Percentiles rank a stretch among this genome's conserved stretches.
Conservation (phyloP, 2,797 vertebrate species). For the Selene dorsalis region DNA sequence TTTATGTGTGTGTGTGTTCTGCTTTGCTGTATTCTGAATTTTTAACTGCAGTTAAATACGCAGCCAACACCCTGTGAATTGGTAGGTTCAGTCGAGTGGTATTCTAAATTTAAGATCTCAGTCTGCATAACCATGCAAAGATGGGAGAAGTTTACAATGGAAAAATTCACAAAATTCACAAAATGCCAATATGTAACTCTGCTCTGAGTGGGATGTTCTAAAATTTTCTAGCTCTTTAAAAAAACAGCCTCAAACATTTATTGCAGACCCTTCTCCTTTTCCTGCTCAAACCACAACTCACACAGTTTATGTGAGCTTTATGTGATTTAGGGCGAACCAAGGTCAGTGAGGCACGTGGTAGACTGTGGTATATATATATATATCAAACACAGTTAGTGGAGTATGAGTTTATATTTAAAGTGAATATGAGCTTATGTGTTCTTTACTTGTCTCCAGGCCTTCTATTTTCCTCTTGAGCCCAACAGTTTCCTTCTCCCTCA, state of each 20-base stretch:
- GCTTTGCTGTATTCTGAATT: slow-evolving; percentile 38
- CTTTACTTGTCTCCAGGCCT: slow-evolving; percentile 89
- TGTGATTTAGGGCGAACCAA: slow-evolving; percentile 2
- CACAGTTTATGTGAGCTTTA: slow-evolving; percentile 20
- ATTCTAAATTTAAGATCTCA: slow-evolving; percentile 45
- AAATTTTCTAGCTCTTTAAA: slow-evolving; percentile 31
- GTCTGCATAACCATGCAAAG: slow-evolving; percentile 19
- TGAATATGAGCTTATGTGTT: background rate
- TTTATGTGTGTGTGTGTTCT: slow-evolving; percentile 16
- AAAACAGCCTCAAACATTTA: background rate
- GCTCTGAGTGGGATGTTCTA: slow-evolving; percentile 22
- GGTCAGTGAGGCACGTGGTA: background rate
- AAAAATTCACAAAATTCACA: slow-evolving; percentile 34
- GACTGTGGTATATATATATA: background rate
- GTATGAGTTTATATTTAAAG: background rate
- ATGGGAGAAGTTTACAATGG: background rate
- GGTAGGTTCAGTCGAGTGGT: slow-evolving; percentile 55
- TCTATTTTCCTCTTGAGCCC: slow-evolving; percentile 93
- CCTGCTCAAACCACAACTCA: slow-evolving; percentile 11
- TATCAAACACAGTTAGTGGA: background rate
- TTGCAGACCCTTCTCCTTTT: slow-evolving; percentile 16
- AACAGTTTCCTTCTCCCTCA: slow-evolving; percentile 92
- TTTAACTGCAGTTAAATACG: slow-evolving; percentile 58
- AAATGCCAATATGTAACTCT: slow-evolving; percentile 20
- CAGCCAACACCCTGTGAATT: slow-evolving; percentile 79